Evolutionary conservation across 2,888 invertebrate species (phyloP), one percentile per base, ranked within the genome.

Genomic region (Drepana falcataria): DNA sequence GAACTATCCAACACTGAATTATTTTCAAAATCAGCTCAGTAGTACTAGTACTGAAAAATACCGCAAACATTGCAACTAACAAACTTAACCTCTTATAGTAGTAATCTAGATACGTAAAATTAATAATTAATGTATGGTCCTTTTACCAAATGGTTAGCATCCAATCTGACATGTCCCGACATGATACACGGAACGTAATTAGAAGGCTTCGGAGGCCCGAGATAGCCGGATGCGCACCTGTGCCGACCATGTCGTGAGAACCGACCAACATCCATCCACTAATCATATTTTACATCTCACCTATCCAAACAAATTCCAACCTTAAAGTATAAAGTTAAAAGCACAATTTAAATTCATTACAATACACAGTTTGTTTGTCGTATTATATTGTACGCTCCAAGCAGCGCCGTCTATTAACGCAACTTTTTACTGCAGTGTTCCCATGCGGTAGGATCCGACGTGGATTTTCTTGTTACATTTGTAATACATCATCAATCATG

Each of bases 211-310:
- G 76, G 74, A 69, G 66, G 37, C 37, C 66, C 69, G 75, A 87
- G 87, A 86, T 85, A 83, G 83, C 87, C 88, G 88, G 89, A 89
- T 88, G 88, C 85, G 82, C 89, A 89, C 89, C 89, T 89, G 89
- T 88, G 86, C 69, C 58, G 53, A 59, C 65, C 62, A 59, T 65
- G 67, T 75, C 87, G 88, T 89, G 88, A 85, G 88, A 89, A 85
- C 83, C 73, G 62, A 75, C 78, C 79, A 73, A 77, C 74, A 80
- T 84, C 78, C 79, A 69, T 67, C 61, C 68, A 62, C 59, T 63
- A 65, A 70, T 67, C 63, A 58, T 64, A 57, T 60, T 62, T 56
- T 58, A 61, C 62, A 69, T 67, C 65, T 65, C 53, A 35, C 55
- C 34, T 2, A 35, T 37, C 34, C 54, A 64, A 34, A 47, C 52